These are phyloP conservation scores for Tenualosa thibaudeaui DNA, from an alignment of 2,797 vertebrate genomes.

Conservation along the genomic window DNA sequence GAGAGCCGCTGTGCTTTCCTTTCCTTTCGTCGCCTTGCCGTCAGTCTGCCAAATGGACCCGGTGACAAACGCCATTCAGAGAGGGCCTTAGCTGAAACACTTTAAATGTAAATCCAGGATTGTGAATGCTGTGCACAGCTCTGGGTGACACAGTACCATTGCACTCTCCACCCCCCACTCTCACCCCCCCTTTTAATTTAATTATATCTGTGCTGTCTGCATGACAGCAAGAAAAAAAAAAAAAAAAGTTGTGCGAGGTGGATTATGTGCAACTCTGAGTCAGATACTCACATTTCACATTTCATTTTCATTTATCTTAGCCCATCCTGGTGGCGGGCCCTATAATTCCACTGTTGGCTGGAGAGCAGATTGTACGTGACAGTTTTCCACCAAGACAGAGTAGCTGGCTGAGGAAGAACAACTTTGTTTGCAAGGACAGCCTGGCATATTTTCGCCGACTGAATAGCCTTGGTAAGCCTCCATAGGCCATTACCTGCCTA, in stretches of 20 bases:
- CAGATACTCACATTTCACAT: constrained; percentile 3
- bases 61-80: neutral
- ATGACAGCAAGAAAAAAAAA: neutral
- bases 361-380: neutral
- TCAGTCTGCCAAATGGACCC: constrained; percentile 5
- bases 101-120: constrained; percentile 19
- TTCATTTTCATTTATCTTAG: neutral
- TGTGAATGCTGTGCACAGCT: neutral
- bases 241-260: neutral
- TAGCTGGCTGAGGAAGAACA: neutral
- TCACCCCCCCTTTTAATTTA: neutral
- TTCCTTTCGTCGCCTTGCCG: no score
- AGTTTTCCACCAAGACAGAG: neutral
- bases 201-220: neutral
- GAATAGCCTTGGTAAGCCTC: constrained; percentile 2
- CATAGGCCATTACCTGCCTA: neutral
- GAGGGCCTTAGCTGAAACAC: neutral
- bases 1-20: neutral
- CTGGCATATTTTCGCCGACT: neutral
- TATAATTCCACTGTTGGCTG: neutral
- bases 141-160: neutral
- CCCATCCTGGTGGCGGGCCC: neutral
- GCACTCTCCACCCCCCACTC: neutral
- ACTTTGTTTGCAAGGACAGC: constrained; percentile 9
- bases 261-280: neutral